phyloP scores from a whole-genome alignment of 2,888 invertebrate genomes.

The Yponomeuta sedellus region DNA sequence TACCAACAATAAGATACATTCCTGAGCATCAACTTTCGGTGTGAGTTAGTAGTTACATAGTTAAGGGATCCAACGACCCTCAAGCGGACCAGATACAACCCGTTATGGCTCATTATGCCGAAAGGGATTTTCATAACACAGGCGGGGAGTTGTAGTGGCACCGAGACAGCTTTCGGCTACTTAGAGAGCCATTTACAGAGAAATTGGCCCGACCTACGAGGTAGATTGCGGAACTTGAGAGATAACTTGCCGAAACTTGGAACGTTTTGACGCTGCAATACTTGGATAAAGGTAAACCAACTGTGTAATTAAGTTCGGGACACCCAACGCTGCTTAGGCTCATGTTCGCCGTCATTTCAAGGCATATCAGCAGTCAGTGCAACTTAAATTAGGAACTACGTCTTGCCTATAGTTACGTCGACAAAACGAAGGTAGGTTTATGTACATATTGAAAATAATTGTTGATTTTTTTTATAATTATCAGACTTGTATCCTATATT shows the following conservation, averaged over 20 bases:
- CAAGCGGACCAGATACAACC: slow-evolving; percentile 23
- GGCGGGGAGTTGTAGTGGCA: slow-evolving; percentile 33
- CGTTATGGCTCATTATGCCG: slow-evolving; percentile 47
- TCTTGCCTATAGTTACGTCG: too few relatives aligned
- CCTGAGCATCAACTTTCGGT: neutral
- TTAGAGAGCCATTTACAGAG: slow-evolving; percentile 66
- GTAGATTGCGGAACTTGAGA: slow-evolving; percentile 69
- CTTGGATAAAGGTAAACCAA: slow-evolving; percentile 67
- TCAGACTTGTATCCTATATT: too few relatives aligned
- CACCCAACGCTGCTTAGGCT: slow-evolving; percentile 44
- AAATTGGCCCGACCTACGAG: slow-evolving; percentile 66
- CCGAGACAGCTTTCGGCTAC: slow-evolving; percentile 59
- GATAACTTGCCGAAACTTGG: slow-evolving; percentile 70
- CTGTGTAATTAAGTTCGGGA: slow-evolving; percentile 64
- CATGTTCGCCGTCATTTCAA: slow-evolving; percentile 20
- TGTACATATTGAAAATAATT: too few relatives aligned
- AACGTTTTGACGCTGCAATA: slow-evolving; percentile 70
- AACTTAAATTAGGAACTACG: neutral
- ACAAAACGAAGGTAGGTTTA: too few relatives aligned
- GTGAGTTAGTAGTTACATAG: neutral
- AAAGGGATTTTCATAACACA: slow-evolving; percentile 56
- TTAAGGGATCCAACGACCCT: neutral
- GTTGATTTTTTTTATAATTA: too few relatives aligned
- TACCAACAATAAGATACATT: too few relatives aligned
- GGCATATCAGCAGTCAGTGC: neutral